These are phyloP conservation scores for Hypena proboscidalis DNA, from an alignment of 2,888 invertebrate genomes.

Conservation along the genomic window DNA sequence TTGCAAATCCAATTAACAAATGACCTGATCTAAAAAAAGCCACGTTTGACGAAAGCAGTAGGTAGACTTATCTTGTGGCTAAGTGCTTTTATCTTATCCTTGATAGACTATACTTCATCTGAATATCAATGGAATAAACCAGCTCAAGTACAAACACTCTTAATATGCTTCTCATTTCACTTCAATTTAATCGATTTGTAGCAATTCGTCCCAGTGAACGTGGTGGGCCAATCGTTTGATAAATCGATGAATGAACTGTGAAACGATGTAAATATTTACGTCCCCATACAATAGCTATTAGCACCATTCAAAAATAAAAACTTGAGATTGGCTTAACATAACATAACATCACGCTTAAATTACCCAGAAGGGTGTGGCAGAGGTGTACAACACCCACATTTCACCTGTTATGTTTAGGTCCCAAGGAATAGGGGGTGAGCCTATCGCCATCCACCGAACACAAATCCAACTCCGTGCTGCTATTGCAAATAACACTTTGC, in stretches of 20 bases:
- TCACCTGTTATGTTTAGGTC: no score
- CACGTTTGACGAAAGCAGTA: no score
- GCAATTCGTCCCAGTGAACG: neutral
- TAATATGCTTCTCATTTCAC: neutral
- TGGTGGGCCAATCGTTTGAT: slow-evolving; percentile 2
- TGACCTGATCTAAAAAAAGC: no score
- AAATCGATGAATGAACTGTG: slow-evolving; percentile 1
- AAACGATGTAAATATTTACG: neutral
- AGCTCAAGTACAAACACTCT: neutral
- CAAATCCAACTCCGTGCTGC: no score
- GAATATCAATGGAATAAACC: slow-evolving; percentile 4
- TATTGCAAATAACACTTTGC: neutral
- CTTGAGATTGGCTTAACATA: neutral
- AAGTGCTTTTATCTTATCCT: neutral
- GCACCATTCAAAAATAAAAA: neutral
- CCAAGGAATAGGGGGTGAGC: no score
- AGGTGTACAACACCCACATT: no score
- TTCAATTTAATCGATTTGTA: neutral
- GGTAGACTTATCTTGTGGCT: no score
- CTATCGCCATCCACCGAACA: no score
- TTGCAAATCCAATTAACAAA: no score
- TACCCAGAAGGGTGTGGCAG: no score
- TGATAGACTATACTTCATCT: neutral
- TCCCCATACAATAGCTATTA: neutral
- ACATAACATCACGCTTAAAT: no score